These are phyloP conservation scores for Drosophila azteca DNA, from an alignment of 1,140 invertebrate genomes.

Conservation along the genomic window DNA sequence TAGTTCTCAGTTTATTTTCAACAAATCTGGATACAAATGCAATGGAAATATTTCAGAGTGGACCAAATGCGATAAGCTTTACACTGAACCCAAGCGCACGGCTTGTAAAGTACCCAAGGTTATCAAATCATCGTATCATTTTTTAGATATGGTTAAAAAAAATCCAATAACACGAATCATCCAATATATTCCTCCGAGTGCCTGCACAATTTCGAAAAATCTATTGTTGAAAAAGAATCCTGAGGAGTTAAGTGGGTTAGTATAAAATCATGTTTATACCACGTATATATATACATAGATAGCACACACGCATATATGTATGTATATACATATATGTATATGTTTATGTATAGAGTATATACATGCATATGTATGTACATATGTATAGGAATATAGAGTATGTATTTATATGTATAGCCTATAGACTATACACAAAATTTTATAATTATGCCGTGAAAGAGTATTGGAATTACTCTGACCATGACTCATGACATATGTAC, in stretches of 20 bases:
- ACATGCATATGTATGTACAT: too few species aligned
- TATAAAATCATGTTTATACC: conserved; percentile 13
- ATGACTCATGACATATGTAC: too few species aligned
- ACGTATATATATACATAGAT: background rate
- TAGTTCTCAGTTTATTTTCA: conserved; percentile 88
- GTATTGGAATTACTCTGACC: too few species aligned
- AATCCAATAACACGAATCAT: conserved; percentile 87
- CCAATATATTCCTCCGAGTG: conserved; percentile 85
- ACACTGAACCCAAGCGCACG: conserved; percentile 89
- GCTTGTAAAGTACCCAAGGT: conserved; percentile 90
- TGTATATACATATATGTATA: too few species aligned
- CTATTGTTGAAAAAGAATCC: conserved; percentile 85
- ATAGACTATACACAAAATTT: too few species aligned
- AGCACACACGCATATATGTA: too few species aligned
- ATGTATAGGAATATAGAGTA: too few species aligned
- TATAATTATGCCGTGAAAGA: too few species aligned
- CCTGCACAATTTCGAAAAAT: conserved; percentile 68
- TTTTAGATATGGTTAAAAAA: conserved; percentile 89
- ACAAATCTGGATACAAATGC: conserved; percentile 92
- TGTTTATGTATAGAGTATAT: too few species aligned
- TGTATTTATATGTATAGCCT: too few species aligned
- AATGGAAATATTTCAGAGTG: conserved; percentile 93
- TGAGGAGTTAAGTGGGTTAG: conserved; percentile 84
- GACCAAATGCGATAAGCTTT: conserved; percentile 92
- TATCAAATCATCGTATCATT: conserved; percentile 86